Conservation (phyloP, 2,113 vertebrate species). For the Triplophysa dalaica region DNA sequence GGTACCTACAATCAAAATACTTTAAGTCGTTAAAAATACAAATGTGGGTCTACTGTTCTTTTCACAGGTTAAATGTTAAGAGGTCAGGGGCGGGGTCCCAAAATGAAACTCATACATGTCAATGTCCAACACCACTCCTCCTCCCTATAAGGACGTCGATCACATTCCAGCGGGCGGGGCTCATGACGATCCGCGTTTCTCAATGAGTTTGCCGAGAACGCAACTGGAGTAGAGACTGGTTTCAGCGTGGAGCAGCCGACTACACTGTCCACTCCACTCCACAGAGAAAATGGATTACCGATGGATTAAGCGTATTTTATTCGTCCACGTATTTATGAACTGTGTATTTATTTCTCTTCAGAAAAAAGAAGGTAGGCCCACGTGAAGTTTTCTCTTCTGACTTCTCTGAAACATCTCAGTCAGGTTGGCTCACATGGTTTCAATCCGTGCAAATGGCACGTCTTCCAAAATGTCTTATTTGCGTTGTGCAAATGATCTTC, state of each 20-base stretch:
- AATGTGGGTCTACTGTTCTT: background rate
- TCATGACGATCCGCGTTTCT: conserved; percentile 63
- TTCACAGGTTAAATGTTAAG: conserved; percentile 36
- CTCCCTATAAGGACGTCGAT: conserved; percentile 39
- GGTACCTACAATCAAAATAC: too few species aligned
- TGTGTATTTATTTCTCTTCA: conserved; percentile 72
- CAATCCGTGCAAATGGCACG: background rate
- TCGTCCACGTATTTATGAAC: conserved; percentile 70
- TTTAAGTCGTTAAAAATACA: background rate
- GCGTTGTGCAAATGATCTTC: background rate
- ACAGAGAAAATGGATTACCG: conserved; percentile 68
- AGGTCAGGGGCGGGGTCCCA: conserved; percentile 34
- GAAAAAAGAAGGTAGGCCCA: conserved; percentile 71
- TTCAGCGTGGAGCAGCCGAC: conserved; percentile 41
- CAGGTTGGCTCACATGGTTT: background rate
- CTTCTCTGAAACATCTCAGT: background rate
- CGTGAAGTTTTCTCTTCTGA: conserved; percentile 36
- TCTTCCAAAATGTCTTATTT: background rate
- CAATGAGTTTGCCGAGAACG: conserved; percentile 66
- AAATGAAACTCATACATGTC: conserved; percentile 7
- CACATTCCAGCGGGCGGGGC: conserved; percentile 74
- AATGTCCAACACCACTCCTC: conserved; percentile 40
- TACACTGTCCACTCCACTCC: conserved; percentile 9
- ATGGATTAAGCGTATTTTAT: conserved; percentile 66
- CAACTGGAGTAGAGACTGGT: conserved; percentile 45